These are phyloP conservation scores for Cheirogaleus medius DNA, from an alignment of 2,113 vertebrate genomes.

Conservation along the genomic window DNA sequence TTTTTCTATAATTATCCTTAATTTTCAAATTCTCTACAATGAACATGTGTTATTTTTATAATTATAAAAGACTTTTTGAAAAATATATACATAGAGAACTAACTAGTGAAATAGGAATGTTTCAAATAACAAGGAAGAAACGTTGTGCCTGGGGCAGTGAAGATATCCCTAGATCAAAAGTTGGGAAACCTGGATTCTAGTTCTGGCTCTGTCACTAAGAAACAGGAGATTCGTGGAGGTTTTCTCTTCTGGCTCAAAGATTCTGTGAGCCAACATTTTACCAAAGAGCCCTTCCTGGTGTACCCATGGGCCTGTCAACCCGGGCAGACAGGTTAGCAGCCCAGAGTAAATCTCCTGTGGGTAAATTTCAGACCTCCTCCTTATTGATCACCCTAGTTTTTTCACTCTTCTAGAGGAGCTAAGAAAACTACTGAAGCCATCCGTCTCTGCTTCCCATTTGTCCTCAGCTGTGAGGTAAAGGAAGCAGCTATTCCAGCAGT, in stretches of 20 bases:
- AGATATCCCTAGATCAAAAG: not conserved
- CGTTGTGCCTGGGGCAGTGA: not conserved
- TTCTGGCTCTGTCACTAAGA: not conserved
- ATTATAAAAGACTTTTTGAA: not conserved
- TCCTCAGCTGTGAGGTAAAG: constrained; percentile 7
- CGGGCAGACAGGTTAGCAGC: not conserved
- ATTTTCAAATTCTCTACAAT: not conserved
- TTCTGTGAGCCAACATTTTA: not conserved
- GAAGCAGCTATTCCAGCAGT: constrained; percentile 23
- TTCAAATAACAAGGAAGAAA: not conserved
- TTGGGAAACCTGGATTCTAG: not conserved
- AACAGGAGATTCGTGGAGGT: not conserved
- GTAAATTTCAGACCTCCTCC: not conserved
- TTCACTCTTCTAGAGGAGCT: constrained; percentile 50
- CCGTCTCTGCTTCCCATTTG: constrained; percentile 7
- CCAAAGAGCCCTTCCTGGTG: not conserved
- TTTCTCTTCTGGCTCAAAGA: not conserved
- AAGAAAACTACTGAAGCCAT: not conserved
- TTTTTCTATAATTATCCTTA: not conserved
- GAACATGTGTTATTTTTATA: not conserved
- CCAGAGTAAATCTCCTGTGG: constrained; percentile 33
- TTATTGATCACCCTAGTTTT: not conserved
- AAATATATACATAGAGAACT: not conserved
- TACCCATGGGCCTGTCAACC: not conserved
- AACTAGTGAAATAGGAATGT: not conserved